Evolutionary conservation across 2,888 invertebrate genomes (phyloP).

Genomic region (Euzophera pinguis): DNA sequence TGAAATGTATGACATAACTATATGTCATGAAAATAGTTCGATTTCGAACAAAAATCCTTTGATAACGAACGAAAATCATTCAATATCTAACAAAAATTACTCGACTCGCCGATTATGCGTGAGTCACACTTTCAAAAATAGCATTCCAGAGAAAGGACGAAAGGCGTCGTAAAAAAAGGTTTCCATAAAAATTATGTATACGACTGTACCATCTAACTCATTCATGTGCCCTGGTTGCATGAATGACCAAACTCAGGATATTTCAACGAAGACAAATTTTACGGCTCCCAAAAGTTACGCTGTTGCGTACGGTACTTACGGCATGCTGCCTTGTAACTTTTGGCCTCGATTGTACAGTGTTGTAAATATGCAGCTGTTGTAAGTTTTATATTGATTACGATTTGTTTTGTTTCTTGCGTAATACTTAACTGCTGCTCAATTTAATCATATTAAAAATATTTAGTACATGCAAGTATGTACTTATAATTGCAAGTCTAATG

Average conservation of each 20-base stretch:
- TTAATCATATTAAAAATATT: too few relatives aligned
- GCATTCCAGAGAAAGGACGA: too few relatives aligned
- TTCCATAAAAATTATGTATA: constrained; percentile 8
- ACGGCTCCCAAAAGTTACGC: constrained; percentile 10
- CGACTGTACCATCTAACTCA: constrained; percentile 14
- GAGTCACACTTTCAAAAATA: too few relatives aligned
- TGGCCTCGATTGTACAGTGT: constrained; percentile 9
- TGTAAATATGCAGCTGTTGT: not conserved
- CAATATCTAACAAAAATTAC: too few relatives aligned
- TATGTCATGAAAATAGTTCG: too few relatives aligned
- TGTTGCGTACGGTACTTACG: not conserved
- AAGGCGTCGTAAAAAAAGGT: not conserved
- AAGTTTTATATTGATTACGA: constrained; percentile 5
- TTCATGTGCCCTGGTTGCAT: constrained; percentile 16
- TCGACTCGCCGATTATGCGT: too few relatives aligned
- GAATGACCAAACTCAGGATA: constrained; percentile 16
- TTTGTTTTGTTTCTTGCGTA: not conserved
- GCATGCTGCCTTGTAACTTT: constrained; percentile 4
- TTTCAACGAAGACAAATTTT: constrained; percentile 8
- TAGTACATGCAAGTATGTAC: too few relatives aligned
- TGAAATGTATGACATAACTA: too few relatives aligned
- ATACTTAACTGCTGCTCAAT: too few relatives aligned
- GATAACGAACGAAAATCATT: too few relatives aligned
- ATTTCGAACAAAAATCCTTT: too few relatives aligned
- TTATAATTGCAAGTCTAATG: too few relatives aligned